Base-by-base conservation (phyloP, 2,888 invertebrate species). In the Carabus problematicus region DNA sequence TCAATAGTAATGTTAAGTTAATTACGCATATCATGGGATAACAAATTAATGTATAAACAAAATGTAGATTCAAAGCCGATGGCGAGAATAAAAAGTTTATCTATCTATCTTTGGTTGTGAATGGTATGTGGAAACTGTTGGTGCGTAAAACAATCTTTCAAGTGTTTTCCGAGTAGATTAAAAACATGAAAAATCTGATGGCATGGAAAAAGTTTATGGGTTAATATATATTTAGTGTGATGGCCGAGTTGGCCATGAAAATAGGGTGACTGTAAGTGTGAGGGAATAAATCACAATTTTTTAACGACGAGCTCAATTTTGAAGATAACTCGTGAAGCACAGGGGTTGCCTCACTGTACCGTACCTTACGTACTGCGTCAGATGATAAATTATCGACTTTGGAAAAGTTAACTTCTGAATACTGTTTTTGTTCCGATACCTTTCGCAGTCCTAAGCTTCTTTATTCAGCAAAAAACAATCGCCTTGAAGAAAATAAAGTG, bases 201-300 rank as follows among this genome's bases (percentile, higher is more conserved):
- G 29, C 29, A 29, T 29, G 29, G 29, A 29, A 29, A 29, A 29
- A 29, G 29, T 29, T 29, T 29, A 29, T 29, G 6, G 29, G 29
- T 29, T 29, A 29, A 29, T 29, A 29, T 54, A 63, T 63, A 54
- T 63, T 63, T 54, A 63, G 52, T 54, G 63, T 42, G 63, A 63
- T 18, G 47, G 62, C 16, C 29, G n/a, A 40, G 42, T 14, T 7
- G 14, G 59, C 39, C 18, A 40, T 42, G 40, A 40, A 41, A 3
- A 18, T 45, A 52, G 4, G 14, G 19, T 9, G 16, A 18, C 12
- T 9, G 18, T 45, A 60, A 60, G 60, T 63, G 63, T 54, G 54
- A 63, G 63, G 42, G 63, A 55, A 63, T 63, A 63, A 63, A 63
- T 63, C 63, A 63, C 63, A 63, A 63, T 63, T 63, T 63, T 63